Conservation (phyloP, 2,113 vertebrate genomes). For the Rhabdornis inornatus region DNA sequence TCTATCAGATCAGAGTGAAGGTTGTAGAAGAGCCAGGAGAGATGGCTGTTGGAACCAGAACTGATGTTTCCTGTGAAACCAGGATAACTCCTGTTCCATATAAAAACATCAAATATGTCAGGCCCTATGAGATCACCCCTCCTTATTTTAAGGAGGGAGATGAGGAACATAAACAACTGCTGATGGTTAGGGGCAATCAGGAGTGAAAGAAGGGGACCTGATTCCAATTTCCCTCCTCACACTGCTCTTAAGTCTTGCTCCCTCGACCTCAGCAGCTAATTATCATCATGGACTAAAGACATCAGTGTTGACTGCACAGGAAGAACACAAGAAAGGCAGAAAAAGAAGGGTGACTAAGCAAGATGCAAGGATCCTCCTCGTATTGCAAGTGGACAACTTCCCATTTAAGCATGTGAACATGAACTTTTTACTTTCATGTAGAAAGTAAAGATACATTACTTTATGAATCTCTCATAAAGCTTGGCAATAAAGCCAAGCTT, state of each 20-base stretch:
- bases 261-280: not conserved
- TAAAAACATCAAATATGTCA: not conserved
- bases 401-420: not conserved
- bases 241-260: not conserved
- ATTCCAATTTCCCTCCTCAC: not conserved
- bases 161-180: not conserved
- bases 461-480: not conserved
- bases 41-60: not conserved
- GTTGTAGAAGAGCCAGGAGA: not conserved
- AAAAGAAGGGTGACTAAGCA: not conserved
- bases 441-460: not conserved
- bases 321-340: not conserved
- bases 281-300: rapidly evolving
- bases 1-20: not conserved
- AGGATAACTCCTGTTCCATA: not conserved
- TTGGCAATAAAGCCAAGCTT: not conserved
- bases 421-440: not conserved
- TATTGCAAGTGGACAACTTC: not conserved
- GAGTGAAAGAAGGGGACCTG: not conserved
- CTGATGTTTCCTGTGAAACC: not conserved
- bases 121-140: rapidly evolving
- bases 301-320: not conserved
- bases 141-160: not conserved
- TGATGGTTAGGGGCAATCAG: not conserved
- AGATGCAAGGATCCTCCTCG: rapidly evolving